Conservation (phyloP, 2,797 vertebrate species). For the Rhynchotus rufescens region DNA sequence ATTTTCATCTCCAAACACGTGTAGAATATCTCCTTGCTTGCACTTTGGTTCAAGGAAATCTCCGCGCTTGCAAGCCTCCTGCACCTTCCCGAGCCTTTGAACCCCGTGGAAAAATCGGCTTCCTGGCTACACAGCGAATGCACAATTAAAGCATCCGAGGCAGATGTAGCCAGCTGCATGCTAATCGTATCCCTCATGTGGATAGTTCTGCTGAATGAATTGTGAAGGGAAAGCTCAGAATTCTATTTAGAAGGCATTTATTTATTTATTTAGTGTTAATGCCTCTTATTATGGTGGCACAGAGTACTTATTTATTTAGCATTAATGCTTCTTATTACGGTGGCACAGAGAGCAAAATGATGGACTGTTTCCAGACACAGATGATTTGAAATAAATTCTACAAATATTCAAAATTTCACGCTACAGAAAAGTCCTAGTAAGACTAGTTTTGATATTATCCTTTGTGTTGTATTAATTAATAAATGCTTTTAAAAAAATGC, state of each 20-base stretch:
- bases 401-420: neutral
- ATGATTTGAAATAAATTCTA: neutral
- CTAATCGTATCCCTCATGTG: neutral
- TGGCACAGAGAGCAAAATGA: neutral
- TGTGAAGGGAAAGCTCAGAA: conserved; percentile 26
- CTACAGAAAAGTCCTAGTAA: neutral
- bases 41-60: neutral
- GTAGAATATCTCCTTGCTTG: neutral
- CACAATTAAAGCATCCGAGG: neutral
- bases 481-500: neutral
- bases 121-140: fast-evolving
- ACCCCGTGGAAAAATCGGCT: neutral
- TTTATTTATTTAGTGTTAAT: neutral
- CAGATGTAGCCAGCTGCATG: neutral
- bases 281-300: neutral
- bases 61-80: neutral
- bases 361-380: neutral
- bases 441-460: neutral
- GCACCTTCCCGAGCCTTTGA: neutral
- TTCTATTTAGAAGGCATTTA: neutral
- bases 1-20: neutral
- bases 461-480: neutral
- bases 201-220: conserved; percentile 21
- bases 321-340: neutral
- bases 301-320: neutral